Base-by-base conservation (phyloP, 1,140 invertebrate genomes). In the Tetramorium simillimum region DNA sequence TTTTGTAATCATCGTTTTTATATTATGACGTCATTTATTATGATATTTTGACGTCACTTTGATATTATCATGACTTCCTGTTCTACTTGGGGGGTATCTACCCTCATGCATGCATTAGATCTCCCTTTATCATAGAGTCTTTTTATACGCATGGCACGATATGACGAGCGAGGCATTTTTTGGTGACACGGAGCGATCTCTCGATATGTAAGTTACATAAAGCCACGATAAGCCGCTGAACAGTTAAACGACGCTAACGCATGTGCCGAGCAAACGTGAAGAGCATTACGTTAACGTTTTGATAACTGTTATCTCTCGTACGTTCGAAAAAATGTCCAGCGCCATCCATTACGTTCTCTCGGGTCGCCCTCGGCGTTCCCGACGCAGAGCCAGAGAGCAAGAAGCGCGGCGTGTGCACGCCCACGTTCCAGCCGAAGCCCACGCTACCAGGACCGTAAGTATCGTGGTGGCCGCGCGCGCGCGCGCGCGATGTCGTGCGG, bases 401-500 rank as follows among this genome's bases (percentile, higher is more conserved):
- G 90, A 76, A 86, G 80, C 85, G 85, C 60, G 76, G 82, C 87
- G 40, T 43, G 73, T 76, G 75, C 56, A 91, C 91, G 87, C 91
- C 91, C 67, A 92, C 91, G 90, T 49, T 49, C 87, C 65, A 75
- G 49, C 60, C 58, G 49, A 58, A 80, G 77, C 91, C 90, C 86
- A 91, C 91, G 88, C 86, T 60, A 88, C 21, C 76, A 89, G 84
- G 88, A 85, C 88, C 85, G 87, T 86, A 88, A 84, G 62, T 80
- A 86, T 70, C 58, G 21, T 16, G 65, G 37, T 81, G 69, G 76
- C 28, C 87, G 67, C 33, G 33, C 33, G 67, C 81, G 85, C 85
- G 72, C 87, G 67, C 28, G 33, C 33, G 67, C 81, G 85, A 88
- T 77, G 88, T 89, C 88, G 28, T 65, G 46, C 33, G 10, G 33